phyloP scores from a whole-genome alignment of 2,113 vertebrate genomes.

The Microcebus lehilahytsara region DNA sequence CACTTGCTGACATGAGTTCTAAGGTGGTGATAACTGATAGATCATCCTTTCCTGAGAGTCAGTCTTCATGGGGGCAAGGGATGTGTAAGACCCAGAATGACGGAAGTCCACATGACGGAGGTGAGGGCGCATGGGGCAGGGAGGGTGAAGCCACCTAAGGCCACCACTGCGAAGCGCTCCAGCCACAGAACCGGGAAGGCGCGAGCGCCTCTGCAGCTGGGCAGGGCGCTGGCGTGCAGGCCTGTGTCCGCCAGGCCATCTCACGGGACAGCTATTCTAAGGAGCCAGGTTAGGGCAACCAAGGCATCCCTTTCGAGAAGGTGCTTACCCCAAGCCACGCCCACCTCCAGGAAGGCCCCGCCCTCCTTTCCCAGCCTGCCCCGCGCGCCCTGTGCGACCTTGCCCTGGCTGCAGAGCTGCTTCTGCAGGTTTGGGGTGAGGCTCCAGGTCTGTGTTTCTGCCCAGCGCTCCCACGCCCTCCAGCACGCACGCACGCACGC shows the following conservation, averaged over 20 bases:
- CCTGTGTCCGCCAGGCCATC: not conserved
- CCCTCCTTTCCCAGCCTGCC: not conserved
- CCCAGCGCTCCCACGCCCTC: not conserved
- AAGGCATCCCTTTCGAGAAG: fast-evolving
- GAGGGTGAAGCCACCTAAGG: not conserved
- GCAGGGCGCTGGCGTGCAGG: not conserved
- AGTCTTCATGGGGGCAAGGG: not conserved
- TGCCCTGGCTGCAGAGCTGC: not conserved
- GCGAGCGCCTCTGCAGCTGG: not conserved
- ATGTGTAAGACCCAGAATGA: not conserved
- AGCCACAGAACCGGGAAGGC: not conserved
- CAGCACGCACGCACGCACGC: too few species aligned
- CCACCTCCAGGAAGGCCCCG: not conserved
- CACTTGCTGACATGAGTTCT: not conserved
- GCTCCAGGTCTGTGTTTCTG: not conserved
- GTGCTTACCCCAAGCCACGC: not conserved
- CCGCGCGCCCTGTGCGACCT: too few species aligned
- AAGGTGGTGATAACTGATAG: not conserved
- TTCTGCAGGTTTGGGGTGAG: not conserved
- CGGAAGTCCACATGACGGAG: fast-evolving
- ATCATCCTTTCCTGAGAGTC: not conserved
- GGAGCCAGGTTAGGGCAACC: not conserved
- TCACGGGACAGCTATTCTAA: not conserved
- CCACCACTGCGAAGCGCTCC: not conserved
- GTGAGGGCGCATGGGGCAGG: not conserved